A percentile compares a stretch with the other conserved stretches of the same genome.
phyloP scores from a whole-genome alignment of 2,888 invertebrate species.

The Agrotis exclamationis region DNA sequence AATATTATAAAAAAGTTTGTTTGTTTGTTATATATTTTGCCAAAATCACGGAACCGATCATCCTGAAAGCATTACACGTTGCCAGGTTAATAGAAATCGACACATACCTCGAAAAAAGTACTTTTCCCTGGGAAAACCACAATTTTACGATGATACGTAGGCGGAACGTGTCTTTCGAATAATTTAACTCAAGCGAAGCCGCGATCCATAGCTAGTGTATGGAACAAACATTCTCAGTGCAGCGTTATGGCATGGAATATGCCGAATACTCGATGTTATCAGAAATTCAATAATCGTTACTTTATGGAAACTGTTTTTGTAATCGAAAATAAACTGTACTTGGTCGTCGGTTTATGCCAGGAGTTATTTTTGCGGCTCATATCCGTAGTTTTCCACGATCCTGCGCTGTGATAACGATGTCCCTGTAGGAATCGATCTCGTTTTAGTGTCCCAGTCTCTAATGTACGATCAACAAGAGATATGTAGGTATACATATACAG shows the following conservation, averaged over 20 bases:
- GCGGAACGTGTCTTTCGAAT: too few species aligned
- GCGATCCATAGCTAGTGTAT: background rate
- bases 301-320: constrained; percentile 39
- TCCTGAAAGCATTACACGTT: too few species aligned
- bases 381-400: constrained; percentile 45
- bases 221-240: constrained; percentile 13
- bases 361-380: constrained; percentile 38
- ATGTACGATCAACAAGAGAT: background rate
- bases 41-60: too few species aligned
- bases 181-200: too few species aligned
- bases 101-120: too few species aligned
- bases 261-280: constrained; percentile 32
- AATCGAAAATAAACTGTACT: constrained; percentile 24
- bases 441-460: background rate
- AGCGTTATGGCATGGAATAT: constrained; percentile 27
- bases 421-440: constrained; percentile 6
- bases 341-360: constrained; percentile 13
- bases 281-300: constrained; percentile 34
- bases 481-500: too few species aligned
- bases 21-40: too few species aligned
- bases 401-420: constrained; percentile 12
- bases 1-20: too few species aligned
- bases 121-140: too few species aligned
- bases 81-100: too few species aligned
- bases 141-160: too few species aligned